Evolutionary conservation across 2,797 vertebrate species (phyloP).

Genomic region (Rousettus madagascariensis): DNA sequence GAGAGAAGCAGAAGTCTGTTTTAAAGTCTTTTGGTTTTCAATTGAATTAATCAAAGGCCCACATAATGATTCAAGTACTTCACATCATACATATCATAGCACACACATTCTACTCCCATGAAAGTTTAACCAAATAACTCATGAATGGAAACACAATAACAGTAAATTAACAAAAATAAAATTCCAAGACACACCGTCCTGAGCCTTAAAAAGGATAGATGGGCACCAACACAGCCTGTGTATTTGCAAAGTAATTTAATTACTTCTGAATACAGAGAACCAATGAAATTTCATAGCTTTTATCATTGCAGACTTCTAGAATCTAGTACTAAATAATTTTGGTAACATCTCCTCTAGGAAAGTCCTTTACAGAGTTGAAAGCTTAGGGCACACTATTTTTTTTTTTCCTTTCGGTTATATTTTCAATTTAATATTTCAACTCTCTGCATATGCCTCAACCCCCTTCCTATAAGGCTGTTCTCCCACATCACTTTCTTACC

Average conservation of each 20-base stretch:
- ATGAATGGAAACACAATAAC: not conserved
- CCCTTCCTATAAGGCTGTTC: not conserved
- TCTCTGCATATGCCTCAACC: not conserved
- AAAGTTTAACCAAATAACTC: not conserved
- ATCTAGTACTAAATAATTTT: not conserved
- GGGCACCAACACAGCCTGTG: rapidly evolving
- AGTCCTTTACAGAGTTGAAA: not conserved
- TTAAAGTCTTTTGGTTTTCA: not conserved
- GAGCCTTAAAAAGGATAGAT: not conserved
- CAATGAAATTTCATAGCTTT: not conserved
- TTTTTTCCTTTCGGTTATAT: not conserved
- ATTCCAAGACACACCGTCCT: not conserved
- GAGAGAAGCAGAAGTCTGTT: not conserved
- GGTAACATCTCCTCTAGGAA: not conserved
- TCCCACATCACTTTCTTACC: not conserved
- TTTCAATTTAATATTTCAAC: not conserved
- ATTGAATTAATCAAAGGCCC: conserved; percentile 23
- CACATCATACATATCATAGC: not conserved
- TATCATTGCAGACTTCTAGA: not conserved
- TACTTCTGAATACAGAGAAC: not conserved
- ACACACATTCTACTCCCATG: not conserved
- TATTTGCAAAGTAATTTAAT: not conserved
- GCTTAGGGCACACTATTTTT: not conserved
- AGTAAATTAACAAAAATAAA: not conserved
- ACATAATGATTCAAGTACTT: not conserved